A percentile compares a stretch with the other conserved stretches of the same genome.
Conservation (phyloP, 2,113 vertebrate genomes). For the Phalacrocorax pelagicus region DNA sequence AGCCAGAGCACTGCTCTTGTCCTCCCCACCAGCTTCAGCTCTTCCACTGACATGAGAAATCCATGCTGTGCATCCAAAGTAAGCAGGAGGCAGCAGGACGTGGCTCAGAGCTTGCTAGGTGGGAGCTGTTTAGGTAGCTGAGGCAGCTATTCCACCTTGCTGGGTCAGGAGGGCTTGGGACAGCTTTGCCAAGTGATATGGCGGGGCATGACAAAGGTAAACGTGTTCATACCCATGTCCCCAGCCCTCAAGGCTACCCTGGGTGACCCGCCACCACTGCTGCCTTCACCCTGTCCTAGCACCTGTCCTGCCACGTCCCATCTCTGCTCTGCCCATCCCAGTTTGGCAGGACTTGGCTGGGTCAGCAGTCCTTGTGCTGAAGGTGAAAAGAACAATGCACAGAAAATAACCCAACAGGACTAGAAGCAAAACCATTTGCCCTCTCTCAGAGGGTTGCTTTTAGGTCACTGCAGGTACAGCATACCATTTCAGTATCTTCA, state of each 20-base stretch:
- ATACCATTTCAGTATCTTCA: neutral
- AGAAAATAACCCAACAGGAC: neutral
- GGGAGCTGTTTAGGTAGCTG: neutral
- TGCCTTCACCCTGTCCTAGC: neutral
- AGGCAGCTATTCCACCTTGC: neutral
- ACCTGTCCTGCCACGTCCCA: fast-evolving
- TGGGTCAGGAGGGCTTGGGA: neutral
- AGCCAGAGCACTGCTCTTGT: neutral
- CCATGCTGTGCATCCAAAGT: fast-evolving
- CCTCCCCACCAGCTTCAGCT: neutral
- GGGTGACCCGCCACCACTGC: neutral
- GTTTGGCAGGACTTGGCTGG: neutral
- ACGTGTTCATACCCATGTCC: neutral
- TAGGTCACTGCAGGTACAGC: neutral
- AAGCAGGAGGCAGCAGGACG: neutral
- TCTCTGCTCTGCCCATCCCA: neutral
- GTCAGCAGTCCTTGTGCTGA: neutral
- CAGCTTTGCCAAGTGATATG: neutral
- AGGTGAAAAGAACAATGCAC: neutral
- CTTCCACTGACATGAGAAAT: neutral
- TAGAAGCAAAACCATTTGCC: neutral
- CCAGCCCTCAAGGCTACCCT: neutral
- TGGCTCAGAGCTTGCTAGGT: neutral
- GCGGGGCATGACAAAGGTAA: neutral
- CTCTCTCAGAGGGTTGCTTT: neutral